Percentiles rank a stretch among this genome's conserved stretches.
Evolutionary conservation across 2,888 invertebrate genomes (phyloP).

Genomic region (Tribolium freemani): DNA sequence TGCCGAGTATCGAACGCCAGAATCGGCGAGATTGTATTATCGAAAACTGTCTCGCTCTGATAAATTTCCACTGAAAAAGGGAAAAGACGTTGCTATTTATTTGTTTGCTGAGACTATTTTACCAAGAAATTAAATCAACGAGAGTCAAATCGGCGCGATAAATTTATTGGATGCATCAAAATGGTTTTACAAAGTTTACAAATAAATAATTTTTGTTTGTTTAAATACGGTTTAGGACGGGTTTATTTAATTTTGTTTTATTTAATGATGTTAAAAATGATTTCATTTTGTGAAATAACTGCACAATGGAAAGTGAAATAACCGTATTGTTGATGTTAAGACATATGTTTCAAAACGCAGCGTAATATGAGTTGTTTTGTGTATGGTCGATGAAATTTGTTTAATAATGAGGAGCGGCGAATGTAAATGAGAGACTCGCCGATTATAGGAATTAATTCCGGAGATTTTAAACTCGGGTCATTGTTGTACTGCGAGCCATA

Average conservation of each 20-base stretch:
- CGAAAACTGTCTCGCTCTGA: neutral
- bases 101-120: too few relatives aligned
- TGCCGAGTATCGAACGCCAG: neutral
- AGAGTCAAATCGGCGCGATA: too few relatives aligned
- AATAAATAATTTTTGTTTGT: too few relatives aligned
- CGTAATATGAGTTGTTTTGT: too few relatives aligned
- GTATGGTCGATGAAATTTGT: neutral
- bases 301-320: too few relatives aligned
- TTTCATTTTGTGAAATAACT: too few relatives aligned
- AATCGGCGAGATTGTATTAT: neutral
- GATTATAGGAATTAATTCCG: neutral
- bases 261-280: too few relatives aligned
- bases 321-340: neutral
- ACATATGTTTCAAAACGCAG: neutral
- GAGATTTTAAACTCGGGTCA: neutral
- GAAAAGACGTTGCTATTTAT: neutral
- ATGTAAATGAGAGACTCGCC: neutral
- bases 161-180: too few relatives aligned
- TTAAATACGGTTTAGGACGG: too few relatives aligned
- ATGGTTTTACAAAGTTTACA: too few relatives aligned
- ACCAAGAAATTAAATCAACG: too few relatives aligned
- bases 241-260: too few relatives aligned
- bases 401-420: neutral
- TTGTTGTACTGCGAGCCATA: neutral
- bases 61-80: neutral